Conservation (phyloP, 2,888 invertebrate species). For the Amaurobius ferox region DNA sequence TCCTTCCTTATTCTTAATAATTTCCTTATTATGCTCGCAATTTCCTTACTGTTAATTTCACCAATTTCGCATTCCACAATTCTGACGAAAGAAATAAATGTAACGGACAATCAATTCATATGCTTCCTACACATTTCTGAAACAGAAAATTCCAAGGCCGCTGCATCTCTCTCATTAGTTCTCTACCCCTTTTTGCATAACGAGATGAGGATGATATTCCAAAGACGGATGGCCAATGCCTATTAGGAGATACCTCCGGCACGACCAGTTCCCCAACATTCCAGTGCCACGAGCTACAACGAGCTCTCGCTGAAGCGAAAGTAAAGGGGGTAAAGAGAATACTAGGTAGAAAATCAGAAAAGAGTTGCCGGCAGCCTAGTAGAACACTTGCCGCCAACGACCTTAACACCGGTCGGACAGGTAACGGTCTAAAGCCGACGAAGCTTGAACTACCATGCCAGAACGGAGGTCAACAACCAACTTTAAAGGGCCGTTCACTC, state of each 20-base stretch:
- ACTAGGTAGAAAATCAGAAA: slow-evolving; percentile 23
- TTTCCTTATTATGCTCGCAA: no score
- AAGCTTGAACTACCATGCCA: slow-evolving; percentile 17
- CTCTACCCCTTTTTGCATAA: slow-evolving; percentile 13
- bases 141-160: not conserved
- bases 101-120: not conserved
- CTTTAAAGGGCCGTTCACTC: slow-evolving; percentile 60
- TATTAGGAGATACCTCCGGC: slow-evolving; percentile 15
- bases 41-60: not conserved
- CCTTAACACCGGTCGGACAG: slow-evolving; percentile 71
- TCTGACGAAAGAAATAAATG: not conserved
- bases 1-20: no score
- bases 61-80: not conserved
- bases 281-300: slow-evolving; percentile 48
- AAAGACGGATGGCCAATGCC: not conserved
- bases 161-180: not conserved
- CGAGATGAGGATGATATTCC: slow-evolving; percentile 1
- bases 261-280: slow-evolving; percentile 55
- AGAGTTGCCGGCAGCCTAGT: slow-evolving; percentile 26
- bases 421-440: slow-evolving; percentile 66
- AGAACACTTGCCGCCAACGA: slow-evolving; percentile 66
- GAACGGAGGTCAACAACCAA: slow-evolving; percentile 65
- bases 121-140: not conserved
- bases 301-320: slow-evolving; percentile 34
- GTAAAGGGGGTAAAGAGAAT: slow-evolving; percentile 58